phyloP scores from a whole-genome alignment of 2,888 invertebrate genomes.

The Thymelicus sylvestris region DNA sequence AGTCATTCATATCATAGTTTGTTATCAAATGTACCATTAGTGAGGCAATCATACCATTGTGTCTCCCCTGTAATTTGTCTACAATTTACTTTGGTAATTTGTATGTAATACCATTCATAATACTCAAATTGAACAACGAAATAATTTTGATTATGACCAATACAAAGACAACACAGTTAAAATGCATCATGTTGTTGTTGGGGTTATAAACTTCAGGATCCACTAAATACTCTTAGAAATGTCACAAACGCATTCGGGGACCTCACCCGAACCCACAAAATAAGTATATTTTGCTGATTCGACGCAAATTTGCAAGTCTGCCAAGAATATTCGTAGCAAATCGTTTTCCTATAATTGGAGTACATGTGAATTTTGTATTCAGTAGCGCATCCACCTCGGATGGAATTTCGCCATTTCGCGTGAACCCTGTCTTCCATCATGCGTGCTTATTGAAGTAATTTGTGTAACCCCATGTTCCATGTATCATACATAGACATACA shows the following conservation, averaged over 20 bases:
- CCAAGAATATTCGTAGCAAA: slow-evolving; percentile 84
- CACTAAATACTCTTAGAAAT: slow-evolving; percentile 49
- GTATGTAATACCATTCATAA: neutral
- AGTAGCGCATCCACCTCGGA: slow-evolving; percentile 81
- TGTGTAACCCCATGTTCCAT: slow-evolving; percentile 60
- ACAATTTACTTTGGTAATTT: slow-evolving; percentile 1
- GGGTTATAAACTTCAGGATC: too few species aligned
- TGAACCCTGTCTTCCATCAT: slow-evolving; percentile 76
- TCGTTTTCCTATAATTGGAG: slow-evolving; percentile 85
- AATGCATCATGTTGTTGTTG: neutral
- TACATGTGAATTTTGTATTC: slow-evolving; percentile 85
- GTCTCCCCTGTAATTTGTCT: slow-evolving; percentile 5
- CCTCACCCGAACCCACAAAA: slow-evolving; percentile 75
- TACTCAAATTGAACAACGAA: too few species aligned
- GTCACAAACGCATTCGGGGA: slow-evolving; percentile 70
- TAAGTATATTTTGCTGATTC: slow-evolving; percentile 84
- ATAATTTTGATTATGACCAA: too few species aligned
- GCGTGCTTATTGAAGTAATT: slow-evolving; percentile 82
- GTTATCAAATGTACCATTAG: neutral
- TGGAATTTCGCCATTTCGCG: slow-evolving; percentile 80
- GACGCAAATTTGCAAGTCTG: slow-evolving; percentile 83
- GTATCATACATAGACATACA: slow-evolving; percentile 9
- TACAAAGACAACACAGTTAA: neutral
- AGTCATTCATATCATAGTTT: slow-evolving; percentile 1
- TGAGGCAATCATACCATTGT: neutral